phyloP scores from a whole-genome alignment of 2,113 vertebrate species.

The Nothobranchius furzeri region DNA sequence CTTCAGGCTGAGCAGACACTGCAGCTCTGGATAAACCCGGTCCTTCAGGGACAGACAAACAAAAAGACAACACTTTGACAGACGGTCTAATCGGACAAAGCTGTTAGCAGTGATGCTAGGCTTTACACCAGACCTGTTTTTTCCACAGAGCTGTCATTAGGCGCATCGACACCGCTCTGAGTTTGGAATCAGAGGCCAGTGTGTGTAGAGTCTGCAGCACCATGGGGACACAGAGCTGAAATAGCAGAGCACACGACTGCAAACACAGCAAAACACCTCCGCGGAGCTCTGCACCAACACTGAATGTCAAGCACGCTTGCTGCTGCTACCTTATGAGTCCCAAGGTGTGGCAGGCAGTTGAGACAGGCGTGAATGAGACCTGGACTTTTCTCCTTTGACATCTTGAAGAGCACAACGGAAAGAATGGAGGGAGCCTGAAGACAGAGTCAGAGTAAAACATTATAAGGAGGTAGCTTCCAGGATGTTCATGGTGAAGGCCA shows the following conservation, averaged over 20 bases:
- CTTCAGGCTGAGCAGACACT: constrained; percentile 83
- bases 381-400: constrained; percentile 85
- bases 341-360: constrained; percentile 87
- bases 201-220: constrained; percentile 87
- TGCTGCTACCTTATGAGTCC: constrained; percentile 89
- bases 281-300: background rate
- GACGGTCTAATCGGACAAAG: no score
- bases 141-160: constrained; percentile 92
- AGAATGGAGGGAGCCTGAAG: constrained; percentile 88
- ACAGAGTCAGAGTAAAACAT: background rate
- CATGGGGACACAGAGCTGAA: constrained; percentile 88
- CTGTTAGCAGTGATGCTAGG: no score
- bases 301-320: background rate
- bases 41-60: constrained; percentile 75
- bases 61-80: no score
- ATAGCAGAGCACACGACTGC: constrained; percentile 8
- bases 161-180: constrained; percentile 85
- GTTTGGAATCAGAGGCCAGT: constrained; percentile 82
- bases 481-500: no score
- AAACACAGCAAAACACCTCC: no score
- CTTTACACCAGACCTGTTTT: constrained; percentile 83
- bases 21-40: constrained; percentile 92
- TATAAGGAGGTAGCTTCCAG: no score
- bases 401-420: constrained; percentile 87
- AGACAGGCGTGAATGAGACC: constrained; percentile 81